phyloP scores from a whole-genome alignment of 2,888 invertebrate genomes.

The Dynastes tityus region DNA sequence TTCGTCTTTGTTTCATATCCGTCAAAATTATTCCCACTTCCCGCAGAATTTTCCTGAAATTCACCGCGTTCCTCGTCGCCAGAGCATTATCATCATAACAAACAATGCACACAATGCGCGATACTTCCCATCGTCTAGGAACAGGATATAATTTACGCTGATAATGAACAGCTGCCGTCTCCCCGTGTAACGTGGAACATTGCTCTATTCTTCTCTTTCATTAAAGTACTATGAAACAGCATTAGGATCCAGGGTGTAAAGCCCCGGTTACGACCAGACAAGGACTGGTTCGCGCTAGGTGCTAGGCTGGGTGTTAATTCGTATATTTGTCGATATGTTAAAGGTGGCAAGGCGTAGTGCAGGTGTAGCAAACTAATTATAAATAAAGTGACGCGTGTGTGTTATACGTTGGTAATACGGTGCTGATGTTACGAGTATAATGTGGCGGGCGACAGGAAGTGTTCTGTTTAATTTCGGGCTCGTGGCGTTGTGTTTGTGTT shows the following conservation, averaged over 20 bases:
- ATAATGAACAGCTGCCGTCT: constrained; percentile 35
- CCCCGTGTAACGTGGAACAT: background rate
- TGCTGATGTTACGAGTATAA: background rate
- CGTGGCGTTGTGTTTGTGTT: constrained; percentile 29
- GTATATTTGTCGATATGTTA: constrained; percentile 11
- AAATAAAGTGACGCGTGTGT: background rate
- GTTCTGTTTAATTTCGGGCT: constrained; percentile 29
- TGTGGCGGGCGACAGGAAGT: constrained; percentile 15
- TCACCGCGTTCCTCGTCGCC: background rate
- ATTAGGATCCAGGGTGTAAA: background rate
- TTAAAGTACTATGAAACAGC: background rate
- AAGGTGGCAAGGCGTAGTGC: background rate
- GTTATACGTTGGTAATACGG: background rate
- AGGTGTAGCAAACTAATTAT: background rate
- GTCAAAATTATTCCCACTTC: background rate
- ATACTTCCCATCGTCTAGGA: constrained; percentile 7
- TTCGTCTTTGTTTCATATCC: background rate
- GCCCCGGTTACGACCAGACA: background rate
- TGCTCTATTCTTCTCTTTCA: background rate
- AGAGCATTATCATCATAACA: background rate
- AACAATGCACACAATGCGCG: background rate
- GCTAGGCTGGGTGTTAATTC: constrained; percentile 15
- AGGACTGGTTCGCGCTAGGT: background rate
- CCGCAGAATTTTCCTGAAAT: background rate
- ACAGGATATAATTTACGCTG: constrained; percentile 40